These are phyloP conservation scores for Euglossa dilemma DNA, from an alignment of 1,140 invertebrate genomes.

Conservation along the genomic window DNA sequence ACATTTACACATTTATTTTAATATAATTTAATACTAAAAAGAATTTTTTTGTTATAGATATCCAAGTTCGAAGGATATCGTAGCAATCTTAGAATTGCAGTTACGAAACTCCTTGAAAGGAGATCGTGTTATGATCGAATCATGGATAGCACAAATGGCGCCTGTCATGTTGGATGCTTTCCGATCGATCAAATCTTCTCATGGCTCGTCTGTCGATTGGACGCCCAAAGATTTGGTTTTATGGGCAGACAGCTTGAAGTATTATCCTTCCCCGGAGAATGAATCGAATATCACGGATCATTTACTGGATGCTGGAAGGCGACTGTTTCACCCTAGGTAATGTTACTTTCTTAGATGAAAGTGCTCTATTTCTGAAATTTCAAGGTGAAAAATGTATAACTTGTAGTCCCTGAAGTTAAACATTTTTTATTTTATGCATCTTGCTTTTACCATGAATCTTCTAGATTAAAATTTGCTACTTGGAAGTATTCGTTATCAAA, in stretches of 20 bases:
- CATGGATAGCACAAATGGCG: constrained; percentile 72
- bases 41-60: constrained; percentile 28
- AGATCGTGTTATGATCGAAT: constrained; percentile 57
- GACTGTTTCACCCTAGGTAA: constrained; percentile 67
- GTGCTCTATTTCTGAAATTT: not conserved
- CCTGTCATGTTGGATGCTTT: constrained; percentile 72
- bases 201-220: constrained; percentile 63
- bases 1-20: no score
- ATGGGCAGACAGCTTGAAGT: constrained; percentile 74
- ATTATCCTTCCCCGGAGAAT: constrained; percentile 73
- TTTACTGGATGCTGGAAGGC: constrained; percentile 72
- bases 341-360: constrained; percentile 41
- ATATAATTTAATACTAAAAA: not conserved
- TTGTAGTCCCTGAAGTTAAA: not conserved
- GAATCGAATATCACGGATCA: constrained; percentile 66
- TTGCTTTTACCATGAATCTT: not conserved
- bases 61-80: constrained; percentile 68
- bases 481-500: no score
- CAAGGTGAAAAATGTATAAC: not conserved
- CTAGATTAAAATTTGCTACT: not conserved
- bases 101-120: constrained; percentile 70
- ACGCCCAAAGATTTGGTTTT: constrained; percentile 72
- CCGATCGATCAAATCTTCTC: constrained; percentile 57
- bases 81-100: constrained; percentile 73
- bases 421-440: not conserved